phyloP scores from a whole-genome alignment of 2,797 vertebrate genomes.

The Parambassis ranga region DNA sequence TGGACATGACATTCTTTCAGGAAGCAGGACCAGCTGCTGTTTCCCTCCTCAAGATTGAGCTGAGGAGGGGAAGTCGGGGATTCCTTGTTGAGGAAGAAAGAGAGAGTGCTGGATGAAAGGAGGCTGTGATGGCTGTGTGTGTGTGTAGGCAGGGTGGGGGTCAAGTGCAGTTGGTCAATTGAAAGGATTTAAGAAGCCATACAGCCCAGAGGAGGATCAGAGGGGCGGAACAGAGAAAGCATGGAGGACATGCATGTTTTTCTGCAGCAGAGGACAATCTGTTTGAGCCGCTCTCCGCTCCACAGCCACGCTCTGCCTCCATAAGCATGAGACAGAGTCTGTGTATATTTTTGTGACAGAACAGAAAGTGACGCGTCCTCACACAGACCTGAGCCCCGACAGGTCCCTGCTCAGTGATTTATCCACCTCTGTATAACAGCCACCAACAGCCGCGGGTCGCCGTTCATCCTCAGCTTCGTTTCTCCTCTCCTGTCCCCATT shows the following conservation, averaged over 20 bases:
- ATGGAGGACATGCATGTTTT: neutral
- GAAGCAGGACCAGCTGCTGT: slow-evolving; percentile 40
- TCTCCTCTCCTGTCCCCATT: slow-evolving; percentile 31
- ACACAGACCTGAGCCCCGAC: neutral
- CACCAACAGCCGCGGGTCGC: neutral
- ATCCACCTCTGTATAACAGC: slow-evolving; percentile 22
- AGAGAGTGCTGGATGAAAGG: slow-evolving; percentile 14
- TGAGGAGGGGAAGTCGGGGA: slow-evolving; percentile 24
- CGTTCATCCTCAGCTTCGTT: slow-evolving; percentile 18
- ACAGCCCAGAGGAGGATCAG: slow-evolving; percentile 5
- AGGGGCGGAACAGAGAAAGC: neutral
- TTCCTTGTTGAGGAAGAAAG: slow-evolving; percentile 15
- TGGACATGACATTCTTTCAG: slow-evolving; percentile 24
- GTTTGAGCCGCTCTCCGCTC: neutral
- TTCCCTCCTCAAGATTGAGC: slow-evolving; percentile 10
- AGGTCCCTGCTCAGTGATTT: slow-evolving; percentile 31
- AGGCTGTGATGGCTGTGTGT: neutral
- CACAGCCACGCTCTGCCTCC: too few relatives aligned
- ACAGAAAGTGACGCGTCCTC: slow-evolving; percentile 9
- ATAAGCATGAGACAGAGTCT: too few relatives aligned
- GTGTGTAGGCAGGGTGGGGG: neutral
- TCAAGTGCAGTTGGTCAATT: slow-evolving; percentile 24
- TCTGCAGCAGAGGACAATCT: neutral
- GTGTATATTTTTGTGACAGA: slow-evolving; percentile 6
- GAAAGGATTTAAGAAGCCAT: slow-evolving; percentile 24